Conservation (phyloP, 1,140 invertebrate species). For the Daktulosphaira vitifoliae region DNA sequence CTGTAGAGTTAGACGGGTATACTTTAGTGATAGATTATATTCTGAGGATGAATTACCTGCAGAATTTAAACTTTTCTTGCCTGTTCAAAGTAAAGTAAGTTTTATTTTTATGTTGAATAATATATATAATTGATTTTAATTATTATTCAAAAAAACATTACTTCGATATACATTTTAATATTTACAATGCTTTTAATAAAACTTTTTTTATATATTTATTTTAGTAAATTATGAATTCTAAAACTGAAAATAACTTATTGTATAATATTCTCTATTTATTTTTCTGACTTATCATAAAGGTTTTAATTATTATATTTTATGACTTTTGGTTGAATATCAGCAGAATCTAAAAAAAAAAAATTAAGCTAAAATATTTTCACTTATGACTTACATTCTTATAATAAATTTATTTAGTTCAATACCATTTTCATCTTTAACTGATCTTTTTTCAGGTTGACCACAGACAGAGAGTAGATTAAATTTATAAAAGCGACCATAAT, state of each 20-base stretch:
- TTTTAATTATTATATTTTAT: too few species aligned
- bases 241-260: too few species aligned
- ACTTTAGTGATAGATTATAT: conserved; percentile 97
- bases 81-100: conserved; percentile 71
- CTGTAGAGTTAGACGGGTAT: conserved; percentile 93
- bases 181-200: too few species aligned
- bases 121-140: not conserved
- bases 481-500: conserved; percentile 58
- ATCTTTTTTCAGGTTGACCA: conserved; percentile 36
- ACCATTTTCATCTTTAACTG: conserved; percentile 20
- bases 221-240: too few species aligned
- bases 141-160: not conserved
- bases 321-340: too few species aligned
- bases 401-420: not conserved
- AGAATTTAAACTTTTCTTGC: conserved; percentile 96
- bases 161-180: not conserved
- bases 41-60: conserved; percentile 98
- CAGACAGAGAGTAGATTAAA: conserved; percentile 56
- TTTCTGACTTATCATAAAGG: too few species aligned
- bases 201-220: too few species aligned
- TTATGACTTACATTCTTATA: too few species aligned
- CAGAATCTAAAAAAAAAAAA: too few species aligned
- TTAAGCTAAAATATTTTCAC: too few species aligned
- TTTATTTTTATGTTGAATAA: not conserved
- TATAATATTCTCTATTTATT: too few species aligned